Evolutionary conservation across 2,113 vertebrate species (phyloP), one percentile per base, ranked within the genome.

Genomic region (Percina caprodes): DNA sequence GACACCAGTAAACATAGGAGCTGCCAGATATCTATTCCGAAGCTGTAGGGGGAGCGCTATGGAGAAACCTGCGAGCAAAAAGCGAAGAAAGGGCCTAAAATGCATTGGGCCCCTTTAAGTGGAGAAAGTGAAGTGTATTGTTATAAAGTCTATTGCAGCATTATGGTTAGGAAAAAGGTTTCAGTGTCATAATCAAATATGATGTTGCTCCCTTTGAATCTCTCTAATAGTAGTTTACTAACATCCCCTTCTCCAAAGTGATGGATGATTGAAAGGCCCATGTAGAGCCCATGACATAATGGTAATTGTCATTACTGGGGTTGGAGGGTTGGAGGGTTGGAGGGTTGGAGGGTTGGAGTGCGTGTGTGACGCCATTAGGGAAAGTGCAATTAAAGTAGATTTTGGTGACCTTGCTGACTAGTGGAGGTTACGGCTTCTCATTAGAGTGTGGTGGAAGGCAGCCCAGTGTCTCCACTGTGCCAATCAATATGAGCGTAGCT

Each of bases 381-480:
- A 92, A 93, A 96, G 94, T 93, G 94, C 95, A 95, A 95, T 96
- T 95, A 95, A 95, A 94, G 95, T 95, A 94, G 93, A 93, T 92
- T 93, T 85, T 91, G 92, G 91, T 94, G 95, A 96, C 95, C 95
- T 96, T 96, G 95, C 94, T 95, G 95, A 95, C 93, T 94, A 89
- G 92, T 87, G 93, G 95, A 95, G 95, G 95, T 95, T 94, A 95
- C 92, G 91, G 90, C 94, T 94, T 95, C 95, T 96, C 95, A 95
- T 95, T 96, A 96, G 95, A 95, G 94, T 84, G 92, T 82, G 90
- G 93, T 95, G 93, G 95, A 96, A 95, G 92, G 94, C 93, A 95
- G 95, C 94, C 95, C 93, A 89, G 93, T 94, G 94, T 95, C 94
- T 95, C 93, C 92, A 84, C 93, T 90, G 93, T 95, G 95, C 95